These are phyloP conservation scores for Vulpes ferrilata DNA, from an alignment of 2,113 vertebrate species.

Conservation along the genomic window DNA sequence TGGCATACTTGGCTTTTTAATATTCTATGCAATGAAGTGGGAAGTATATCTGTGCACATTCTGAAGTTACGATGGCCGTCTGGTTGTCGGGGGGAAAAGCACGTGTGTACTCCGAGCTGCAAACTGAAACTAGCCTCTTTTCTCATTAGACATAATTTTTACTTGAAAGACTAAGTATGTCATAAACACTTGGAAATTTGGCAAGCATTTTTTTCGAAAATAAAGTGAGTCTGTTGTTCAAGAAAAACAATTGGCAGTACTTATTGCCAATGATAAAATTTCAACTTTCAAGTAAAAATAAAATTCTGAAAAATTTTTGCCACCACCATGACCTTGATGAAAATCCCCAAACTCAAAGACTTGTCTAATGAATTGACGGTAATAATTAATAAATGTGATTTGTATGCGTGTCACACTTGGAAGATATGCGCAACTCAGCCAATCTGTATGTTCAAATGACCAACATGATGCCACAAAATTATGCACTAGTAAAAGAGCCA, in stretches of 20 bases:
- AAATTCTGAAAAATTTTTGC: neutral
- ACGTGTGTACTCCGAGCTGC: no score
- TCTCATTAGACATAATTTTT: neutral
- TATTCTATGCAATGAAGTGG: neutral
- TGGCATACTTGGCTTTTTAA: neutral
- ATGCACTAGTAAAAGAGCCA: neutral
- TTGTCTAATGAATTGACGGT: neutral
- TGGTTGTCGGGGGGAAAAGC: neutral
- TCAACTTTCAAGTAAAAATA: neutral
- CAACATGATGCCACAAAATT: neutral
- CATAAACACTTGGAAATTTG: neutral
- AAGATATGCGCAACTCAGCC: neutral
- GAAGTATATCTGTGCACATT: neutral
- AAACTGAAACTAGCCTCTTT: neutral
- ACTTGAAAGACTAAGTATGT: neutral
- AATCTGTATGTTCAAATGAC: neutral
- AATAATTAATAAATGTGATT: neutral
- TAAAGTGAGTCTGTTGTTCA: neutral
- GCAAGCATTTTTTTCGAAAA: conserved; percentile 15
- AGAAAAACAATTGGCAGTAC: neutral
- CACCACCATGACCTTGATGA: neutral
- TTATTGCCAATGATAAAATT: neutral
- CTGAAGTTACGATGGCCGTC: rapidly evolving
- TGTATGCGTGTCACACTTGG: neutral
- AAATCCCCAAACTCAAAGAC: neutral